phyloP scores from a whole-genome alignment of 2,797 vertebrate genomes.

The Bradypodion ventrale region DNA sequence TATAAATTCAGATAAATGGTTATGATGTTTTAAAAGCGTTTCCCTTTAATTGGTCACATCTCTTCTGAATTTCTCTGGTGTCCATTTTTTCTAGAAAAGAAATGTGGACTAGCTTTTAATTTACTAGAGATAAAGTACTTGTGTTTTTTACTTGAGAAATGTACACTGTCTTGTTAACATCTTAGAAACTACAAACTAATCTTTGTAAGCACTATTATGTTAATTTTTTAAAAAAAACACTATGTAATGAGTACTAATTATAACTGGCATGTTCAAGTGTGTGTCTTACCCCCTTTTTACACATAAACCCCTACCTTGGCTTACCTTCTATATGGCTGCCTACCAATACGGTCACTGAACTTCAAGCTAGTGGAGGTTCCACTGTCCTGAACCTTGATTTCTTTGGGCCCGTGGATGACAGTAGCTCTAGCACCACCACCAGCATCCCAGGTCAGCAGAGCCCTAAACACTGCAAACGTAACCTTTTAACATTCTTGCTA shows the following conservation, averaged over 20 bases:
- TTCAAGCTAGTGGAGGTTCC: slow-evolving; percentile 92
- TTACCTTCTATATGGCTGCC: slow-evolving; percentile 83
- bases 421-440: slow-evolving; percentile 85
- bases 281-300: slow-evolving; percentile 85
- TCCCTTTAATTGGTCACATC: slow-evolving; percentile 78
- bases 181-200: slow-evolving; percentile 77
- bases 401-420: slow-evolving; percentile 92
- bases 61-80: slow-evolving; percentile 72
- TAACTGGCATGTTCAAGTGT: slow-evolving; percentile 86
- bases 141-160: slow-evolving; percentile 81
- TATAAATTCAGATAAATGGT: slow-evolving; percentile 63
- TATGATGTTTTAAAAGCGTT: slow-evolving; percentile 69
- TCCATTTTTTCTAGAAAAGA: slow-evolving; percentile 75
- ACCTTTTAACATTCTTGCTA: slow-evolving; percentile 47
- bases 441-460: slow-evolving; percentile 92
- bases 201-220: slow-evolving; percentile 79
- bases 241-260: slow-evolving; percentile 81
- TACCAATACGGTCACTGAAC: slow-evolving; percentile 85
- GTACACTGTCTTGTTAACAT: slow-evolving; percentile 77
- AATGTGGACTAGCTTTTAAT: slow-evolving; percentile 72
- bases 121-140: slow-evolving; percentile 74
- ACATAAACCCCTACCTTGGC: slow-evolving; percentile 81
- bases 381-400: slow-evolving; percentile 93
- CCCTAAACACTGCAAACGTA: slow-evolving; percentile 74
- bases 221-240: slow-evolving; percentile 75